These are phyloP conservation scores for Tapirus indicus DNA, from an alignment of 2,797 vertebrate species.

Conservation along the genomic window DNA sequence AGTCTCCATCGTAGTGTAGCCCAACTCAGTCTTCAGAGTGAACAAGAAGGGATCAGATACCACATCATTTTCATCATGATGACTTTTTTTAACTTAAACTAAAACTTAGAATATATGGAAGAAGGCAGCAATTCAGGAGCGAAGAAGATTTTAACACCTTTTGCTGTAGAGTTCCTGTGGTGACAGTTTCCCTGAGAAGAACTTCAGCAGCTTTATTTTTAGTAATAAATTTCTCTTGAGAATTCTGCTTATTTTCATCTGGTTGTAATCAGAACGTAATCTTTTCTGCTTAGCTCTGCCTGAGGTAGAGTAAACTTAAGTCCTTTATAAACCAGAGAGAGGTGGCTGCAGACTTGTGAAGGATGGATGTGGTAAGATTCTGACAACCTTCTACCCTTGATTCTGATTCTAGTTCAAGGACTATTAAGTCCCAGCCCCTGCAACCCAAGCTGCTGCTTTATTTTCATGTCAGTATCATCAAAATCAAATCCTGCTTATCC, in stretches of 20 bases:
- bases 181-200: slow-evolving; percentile 31
- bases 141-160: slow-evolving; percentile 17
- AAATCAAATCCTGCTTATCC: neutral
- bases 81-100: slow-evolving; percentile 32
- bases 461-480: neutral
- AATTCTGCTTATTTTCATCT: slow-evolving; percentile 68
- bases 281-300: slow-evolving; percentile 3
- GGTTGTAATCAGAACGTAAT: slow-evolving; percentile 48
- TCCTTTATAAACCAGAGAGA: neutral
- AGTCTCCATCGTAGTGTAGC: slow-evolving; percentile 86
- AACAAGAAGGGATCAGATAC: neutral
- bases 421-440: neutral
- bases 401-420: neutral
- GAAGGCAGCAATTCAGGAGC: neutral
- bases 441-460: neutral
- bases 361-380: neutral
- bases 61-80: neutral
- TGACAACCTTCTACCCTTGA: neutral
- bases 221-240: slow-evolving; percentile 82
- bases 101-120: slow-evolving; percentile 22
- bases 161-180: slow-evolving; percentile 23
- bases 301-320: slow-evolving; percentile 32
- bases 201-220: slow-evolving; percentile 75
- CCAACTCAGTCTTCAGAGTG: slow-evolving; percentile 72
- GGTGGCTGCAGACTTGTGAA: neutral